phyloP scores from a whole-genome alignment of 2,888 invertebrate species.

The Chymomyza amoena region DNA sequence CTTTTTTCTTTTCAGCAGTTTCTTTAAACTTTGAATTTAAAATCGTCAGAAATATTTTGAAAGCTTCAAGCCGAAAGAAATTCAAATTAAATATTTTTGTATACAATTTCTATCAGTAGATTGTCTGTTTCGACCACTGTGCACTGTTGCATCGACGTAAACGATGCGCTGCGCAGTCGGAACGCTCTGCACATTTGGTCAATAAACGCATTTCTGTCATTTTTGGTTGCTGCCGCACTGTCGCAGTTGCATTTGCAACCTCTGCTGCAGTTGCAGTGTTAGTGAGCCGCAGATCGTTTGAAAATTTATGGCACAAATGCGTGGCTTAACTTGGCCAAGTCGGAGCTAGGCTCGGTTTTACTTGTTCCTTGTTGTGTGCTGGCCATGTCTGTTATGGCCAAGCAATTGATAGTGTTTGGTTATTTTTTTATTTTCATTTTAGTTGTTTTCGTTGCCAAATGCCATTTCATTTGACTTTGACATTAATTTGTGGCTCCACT shows the following conservation, averaged over 20 bases:
- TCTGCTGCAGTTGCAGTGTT: not conserved
- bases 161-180: slow-evolving; percentile 55
- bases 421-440: not conserved
- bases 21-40: too few relatives aligned
- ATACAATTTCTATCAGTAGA: too few relatives aligned
- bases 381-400: too few relatives aligned
- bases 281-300: slow-evolving; percentile 28
- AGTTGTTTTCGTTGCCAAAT: slow-evolving; percentile 53
- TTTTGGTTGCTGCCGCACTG: slow-evolving; percentile 37
- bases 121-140: too few relatives aligned
- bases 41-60: too few relatives aligned
- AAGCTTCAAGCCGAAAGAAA: too few relatives aligned
- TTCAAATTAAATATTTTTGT: too few relatives aligned
- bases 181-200: slow-evolving; percentile 64
- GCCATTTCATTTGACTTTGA: slow-evolving; percentile 73
- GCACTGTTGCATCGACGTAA: slow-evolving; percentile 36
- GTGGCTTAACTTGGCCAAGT: slow-evolving; percentile 52
- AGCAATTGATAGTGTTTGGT: too few relatives aligned
- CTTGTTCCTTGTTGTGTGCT: not conserved
- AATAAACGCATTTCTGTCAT: slow-evolving; percentile 74
- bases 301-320: slow-evolving; percentile 60
- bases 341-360: slow-evolving; percentile 8
- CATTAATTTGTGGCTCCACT: slow-evolving; percentile 72
- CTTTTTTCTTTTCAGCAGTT: too few relatives aligned
- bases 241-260: not conserved